Percentiles rank a stretch among this genome's conserved stretches.
phyloP scores from a whole-genome alignment of 2,797 vertebrate species.

The Tiaroga cobitis region DNA sequence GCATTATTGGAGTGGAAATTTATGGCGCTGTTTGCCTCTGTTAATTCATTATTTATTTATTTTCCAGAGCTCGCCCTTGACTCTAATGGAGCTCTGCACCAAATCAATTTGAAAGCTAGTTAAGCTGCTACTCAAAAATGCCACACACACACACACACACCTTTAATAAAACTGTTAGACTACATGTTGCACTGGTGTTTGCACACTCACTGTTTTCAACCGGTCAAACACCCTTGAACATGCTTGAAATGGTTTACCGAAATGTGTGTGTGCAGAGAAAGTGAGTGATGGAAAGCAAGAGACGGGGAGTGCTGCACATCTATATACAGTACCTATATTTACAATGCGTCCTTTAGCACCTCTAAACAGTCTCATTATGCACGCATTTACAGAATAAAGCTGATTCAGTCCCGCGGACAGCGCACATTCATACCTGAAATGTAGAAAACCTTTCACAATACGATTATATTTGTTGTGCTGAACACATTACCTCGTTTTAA shows the following conservation, averaged over 20 bases:
- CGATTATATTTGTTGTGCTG: not conserved
- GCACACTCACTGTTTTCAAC: not conserved
- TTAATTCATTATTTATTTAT: slow-evolving; percentile 45
- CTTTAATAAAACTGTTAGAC: not conserved
- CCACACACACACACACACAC: not conserved
- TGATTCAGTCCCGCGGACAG: slow-evolving; percentile 16
- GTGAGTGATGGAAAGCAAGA: slow-evolving; percentile 3
- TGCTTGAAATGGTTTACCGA: not conserved
- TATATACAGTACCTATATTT: not conserved
- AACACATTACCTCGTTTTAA: slow-evolving; percentile 10
- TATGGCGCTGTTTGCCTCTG: slow-evolving; percentile 13
- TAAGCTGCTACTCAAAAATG: slow-evolving; percentile 23
- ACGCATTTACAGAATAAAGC: not conserved
- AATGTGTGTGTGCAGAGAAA: not conserved
- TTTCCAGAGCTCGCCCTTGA: slow-evolving; percentile 25
- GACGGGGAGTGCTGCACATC: not conserved
- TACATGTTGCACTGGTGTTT: not conserved
- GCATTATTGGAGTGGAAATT: slow-evolving; percentile 22
- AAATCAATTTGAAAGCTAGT: slow-evolving; percentile 44
- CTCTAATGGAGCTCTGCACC: slow-evolving; percentile 42
- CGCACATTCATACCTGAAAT: not conserved
- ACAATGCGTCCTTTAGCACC: not conserved
- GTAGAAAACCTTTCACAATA: slow-evolving; percentile 3
- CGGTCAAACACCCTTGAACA: slow-evolving; percentile 11
- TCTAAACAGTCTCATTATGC: not conserved